Evolutionary conservation across 1,140 invertebrate species (phyloP).

Genomic region (Camponotus pennsylvanicus): DNA sequence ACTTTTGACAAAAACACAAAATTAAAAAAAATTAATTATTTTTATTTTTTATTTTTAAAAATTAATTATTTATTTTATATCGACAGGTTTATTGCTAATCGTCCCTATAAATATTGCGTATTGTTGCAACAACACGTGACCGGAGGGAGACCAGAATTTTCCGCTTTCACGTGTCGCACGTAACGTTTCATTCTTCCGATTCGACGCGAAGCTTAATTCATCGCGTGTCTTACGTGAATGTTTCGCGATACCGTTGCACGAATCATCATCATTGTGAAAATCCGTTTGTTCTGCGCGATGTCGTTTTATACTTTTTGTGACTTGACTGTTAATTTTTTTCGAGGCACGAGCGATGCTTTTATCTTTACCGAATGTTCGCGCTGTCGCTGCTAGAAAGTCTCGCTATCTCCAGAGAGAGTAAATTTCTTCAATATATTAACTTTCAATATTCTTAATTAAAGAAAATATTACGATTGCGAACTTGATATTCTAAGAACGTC

Average conservation of each 20-base stretch:
- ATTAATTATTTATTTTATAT: not conserved
- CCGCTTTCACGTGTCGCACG: slow-evolving; percentile 52
- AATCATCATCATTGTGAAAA: slow-evolving; percentile 38
- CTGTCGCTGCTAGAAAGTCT: slow-evolving; percentile 31
- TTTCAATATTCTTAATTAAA: not conserved
- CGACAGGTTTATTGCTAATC: not conserved
- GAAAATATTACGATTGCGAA: too few species aligned
- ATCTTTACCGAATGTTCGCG: slow-evolving; percentile 18
- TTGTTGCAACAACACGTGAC: not conserved
- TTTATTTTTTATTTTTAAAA: not conserved
- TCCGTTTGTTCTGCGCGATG: not conserved
- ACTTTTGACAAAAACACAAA: not conserved
- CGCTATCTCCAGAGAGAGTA: slow-evolving; percentile 16
- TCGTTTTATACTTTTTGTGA: not conserved
- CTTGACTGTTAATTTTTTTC: slow-evolving; percentile 5
- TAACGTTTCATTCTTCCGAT: slow-evolving; percentile 38
- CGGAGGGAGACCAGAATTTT: slow-evolving; percentile 42
- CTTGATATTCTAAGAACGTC: too few species aligned
- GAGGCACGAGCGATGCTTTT: not conserved
- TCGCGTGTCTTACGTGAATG: slow-evolving; percentile 41
- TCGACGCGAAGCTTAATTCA: not conserved
- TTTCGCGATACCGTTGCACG: slow-evolving; percentile 1
- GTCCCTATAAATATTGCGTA: not conserved
- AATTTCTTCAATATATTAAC: slow-evolving; percentile 27
- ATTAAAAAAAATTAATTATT: not conserved